These are phyloP conservation scores for Sinocyclocheilus rhinocerous DNA, from an alignment of 2,113 vertebrate genomes.

Conservation along the genomic window DNA sequence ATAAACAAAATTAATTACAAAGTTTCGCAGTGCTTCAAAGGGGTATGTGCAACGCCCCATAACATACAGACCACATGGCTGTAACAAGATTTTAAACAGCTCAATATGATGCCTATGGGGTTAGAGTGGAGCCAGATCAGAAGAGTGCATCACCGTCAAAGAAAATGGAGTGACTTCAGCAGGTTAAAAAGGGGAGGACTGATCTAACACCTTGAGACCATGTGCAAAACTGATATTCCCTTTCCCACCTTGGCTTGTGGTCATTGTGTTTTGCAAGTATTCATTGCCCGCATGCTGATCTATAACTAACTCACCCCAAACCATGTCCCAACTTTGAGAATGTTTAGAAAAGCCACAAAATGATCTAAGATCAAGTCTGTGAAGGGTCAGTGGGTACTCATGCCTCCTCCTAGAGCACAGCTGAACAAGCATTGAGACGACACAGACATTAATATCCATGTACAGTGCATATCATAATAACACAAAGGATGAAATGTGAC, in stretches of 20 bases:
- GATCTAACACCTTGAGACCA: conserved; percentile 63
- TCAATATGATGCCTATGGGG: conserved; percentile 36
- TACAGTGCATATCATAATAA: neutral
- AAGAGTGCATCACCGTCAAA: conserved; percentile 47
- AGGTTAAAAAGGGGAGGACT: conserved; percentile 47
- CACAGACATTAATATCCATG: conserved; percentile 3
- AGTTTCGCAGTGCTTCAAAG: neutral
- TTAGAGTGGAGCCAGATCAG: conserved; percentile 27
- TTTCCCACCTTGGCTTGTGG: conserved; percentile 18
- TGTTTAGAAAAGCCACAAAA: conserved; percentile 28
- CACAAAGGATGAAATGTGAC: neutral
- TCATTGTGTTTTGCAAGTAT: conserved; percentile 12
- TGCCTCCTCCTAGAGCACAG: conserved; percentile 16
- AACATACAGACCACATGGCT: conserved; percentile 20
- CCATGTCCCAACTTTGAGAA: neutral
- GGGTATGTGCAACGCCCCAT: neutral
- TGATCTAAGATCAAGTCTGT: neutral
- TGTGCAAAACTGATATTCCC: conserved; percentile 49
- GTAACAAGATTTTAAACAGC: conserved; percentile 43
- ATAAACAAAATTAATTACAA: neutral
- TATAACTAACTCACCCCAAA: neutral
- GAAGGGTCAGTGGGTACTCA: conserved; percentile 13
- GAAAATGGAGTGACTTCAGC: conserved; percentile 38
- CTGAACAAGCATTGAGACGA: conserved; percentile 6
- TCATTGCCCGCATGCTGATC: neutral